These are phyloP conservation scores for Lonchura striata DNA, from an alignment of 2,113 vertebrate genomes.

Conservation along the genomic window DNA sequence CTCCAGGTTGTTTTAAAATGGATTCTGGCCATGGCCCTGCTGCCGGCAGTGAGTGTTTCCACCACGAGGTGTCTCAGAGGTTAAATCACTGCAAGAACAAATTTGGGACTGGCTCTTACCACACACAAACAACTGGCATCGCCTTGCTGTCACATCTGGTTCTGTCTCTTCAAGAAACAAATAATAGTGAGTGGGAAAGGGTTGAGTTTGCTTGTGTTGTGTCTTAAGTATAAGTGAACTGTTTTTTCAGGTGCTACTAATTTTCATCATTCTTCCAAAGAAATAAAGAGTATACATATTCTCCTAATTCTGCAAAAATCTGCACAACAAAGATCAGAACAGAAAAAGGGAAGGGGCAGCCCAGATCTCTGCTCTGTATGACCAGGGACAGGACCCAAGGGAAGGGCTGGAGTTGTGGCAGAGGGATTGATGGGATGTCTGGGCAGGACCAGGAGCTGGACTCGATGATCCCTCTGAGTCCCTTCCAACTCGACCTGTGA, in stretches of 20 bases:
- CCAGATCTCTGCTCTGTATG: background rate
- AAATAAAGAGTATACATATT: background rate
- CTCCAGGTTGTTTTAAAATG: constrained; percentile 23
- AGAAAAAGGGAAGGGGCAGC: background rate
- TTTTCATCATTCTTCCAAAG: background rate
- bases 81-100: background rate
- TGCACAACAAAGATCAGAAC: background rate
- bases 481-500: background rate
- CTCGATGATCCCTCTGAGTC: background rate
- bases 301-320: background rate
- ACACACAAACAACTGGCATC: background rate
- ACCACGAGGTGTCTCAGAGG: constrained; percentile 78
- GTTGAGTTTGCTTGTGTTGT: background rate
- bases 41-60: constrained; percentile 39
- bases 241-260: background rate
- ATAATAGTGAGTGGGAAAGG: background rate
- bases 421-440: background rate
- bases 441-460: background rate
- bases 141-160: background rate
- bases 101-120: background rate
- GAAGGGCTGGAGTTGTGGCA: background rate
- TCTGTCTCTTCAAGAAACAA: background rate
- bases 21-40: background rate
- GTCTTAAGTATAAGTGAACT: background rate
- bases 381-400: background rate